Conservation (phyloP, 2,888 invertebrate species). For the Blastobasis adustella region DNA sequence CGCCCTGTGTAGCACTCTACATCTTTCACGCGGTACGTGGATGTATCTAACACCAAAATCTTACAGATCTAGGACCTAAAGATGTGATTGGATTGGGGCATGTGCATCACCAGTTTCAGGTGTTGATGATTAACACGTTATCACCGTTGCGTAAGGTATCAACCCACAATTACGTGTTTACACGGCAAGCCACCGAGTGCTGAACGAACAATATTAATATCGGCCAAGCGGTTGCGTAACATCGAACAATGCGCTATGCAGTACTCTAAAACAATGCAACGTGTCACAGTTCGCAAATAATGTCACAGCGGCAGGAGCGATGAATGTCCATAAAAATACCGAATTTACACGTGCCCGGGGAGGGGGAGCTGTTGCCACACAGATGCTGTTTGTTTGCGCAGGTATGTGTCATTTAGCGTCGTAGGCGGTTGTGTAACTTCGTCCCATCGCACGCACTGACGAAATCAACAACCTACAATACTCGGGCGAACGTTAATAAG, state of each 20-base stretch:
- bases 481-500: too few species aligned
- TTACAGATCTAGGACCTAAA: too few species aligned
- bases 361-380: neutral
- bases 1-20: too few species aligned
- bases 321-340: neutral
- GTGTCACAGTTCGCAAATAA: constrained; percentile 6
- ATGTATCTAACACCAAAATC: too few species aligned
- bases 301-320: neutral
- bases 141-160: neutral
- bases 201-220: neutral
- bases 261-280: constrained; percentile 6
- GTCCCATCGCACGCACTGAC: too few species aligned
- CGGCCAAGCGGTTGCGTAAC: constrained; percentile 2
- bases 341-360: constrained; percentile 3
- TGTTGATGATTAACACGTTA: neutral
- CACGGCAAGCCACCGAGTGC: neutral
- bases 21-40: too few species aligned
- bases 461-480: too few species aligned
- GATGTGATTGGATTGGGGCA: too few species aligned
- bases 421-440: neutral
- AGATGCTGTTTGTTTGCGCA: neutral
- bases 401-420: neutral
- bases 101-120: constrained; percentile 13
- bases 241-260: constrained; percentile 7
- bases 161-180: neutral